phyloP scores from a whole-genome alignment of 2,797 vertebrate genomes.

The Muscicapa comitata region DNA sequence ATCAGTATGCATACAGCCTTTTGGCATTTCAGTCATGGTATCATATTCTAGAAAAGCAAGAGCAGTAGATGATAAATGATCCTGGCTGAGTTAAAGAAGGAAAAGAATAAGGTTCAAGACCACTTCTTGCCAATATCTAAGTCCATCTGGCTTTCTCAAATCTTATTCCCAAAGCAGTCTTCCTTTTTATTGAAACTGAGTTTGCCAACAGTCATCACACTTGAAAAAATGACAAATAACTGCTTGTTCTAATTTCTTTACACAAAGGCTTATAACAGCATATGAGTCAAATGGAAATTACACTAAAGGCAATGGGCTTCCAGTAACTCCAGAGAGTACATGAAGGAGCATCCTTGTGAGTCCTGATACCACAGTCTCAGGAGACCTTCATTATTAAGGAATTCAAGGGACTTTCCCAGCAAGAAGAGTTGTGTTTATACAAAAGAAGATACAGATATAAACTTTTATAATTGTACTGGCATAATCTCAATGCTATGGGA shows the following conservation, averaged over 20 bases:
- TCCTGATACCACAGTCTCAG: neutral
- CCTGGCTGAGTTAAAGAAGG: neutral
- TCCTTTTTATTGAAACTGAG: neutral
- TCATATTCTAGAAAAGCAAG: neutral
- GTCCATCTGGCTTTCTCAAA: neutral
- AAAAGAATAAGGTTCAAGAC: neutral
- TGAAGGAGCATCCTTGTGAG: neutral
- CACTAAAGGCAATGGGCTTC: neutral
- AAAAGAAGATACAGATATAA: neutral
- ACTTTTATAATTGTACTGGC: neutral
- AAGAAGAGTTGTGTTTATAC: neutral
- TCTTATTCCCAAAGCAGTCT: neutral
- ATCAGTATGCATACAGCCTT: neutral
- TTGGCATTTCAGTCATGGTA: accelerated
- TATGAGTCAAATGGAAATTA: neutral
- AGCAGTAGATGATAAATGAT: neutral
- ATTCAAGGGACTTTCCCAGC: neutral
- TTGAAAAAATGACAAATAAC: neutral
- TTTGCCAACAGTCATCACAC: neutral
- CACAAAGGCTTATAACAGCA: neutral
- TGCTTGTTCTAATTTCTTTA: neutral
- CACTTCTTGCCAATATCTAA: neutral
- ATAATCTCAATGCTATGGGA: neutral
- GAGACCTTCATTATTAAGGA: neutral
- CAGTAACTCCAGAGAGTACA: accelerated